Evolutionary conservation across 2,888 invertebrate genomes (phyloP).

Genomic region (Cheilosia impressa): DNA sequence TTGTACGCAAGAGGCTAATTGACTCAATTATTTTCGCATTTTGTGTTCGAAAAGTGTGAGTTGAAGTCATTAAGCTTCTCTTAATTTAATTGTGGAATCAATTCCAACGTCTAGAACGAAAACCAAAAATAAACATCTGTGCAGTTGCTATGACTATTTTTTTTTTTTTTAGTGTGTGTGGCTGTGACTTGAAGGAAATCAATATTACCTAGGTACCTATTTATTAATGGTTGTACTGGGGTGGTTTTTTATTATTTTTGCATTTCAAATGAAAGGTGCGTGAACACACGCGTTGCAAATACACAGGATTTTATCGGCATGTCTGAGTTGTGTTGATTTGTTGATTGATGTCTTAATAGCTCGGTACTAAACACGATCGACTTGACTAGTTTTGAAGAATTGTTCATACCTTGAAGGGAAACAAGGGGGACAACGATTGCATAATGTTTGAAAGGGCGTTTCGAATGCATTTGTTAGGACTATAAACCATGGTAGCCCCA

Average conservation of each 20-base stretch:
- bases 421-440: too few relatives aligned
- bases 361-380: too few relatives aligned
- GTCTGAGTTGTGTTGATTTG: too few relatives aligned
- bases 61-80: too few relatives aligned
- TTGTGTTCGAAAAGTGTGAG: neutral
- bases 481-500: too few relatives aligned
- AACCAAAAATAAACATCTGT: conserved; percentile 1
- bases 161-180: too few relatives aligned
- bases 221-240: neutral
- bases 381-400: too few relatives aligned
- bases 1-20: neutral
- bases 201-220: conserved; percentile 9
- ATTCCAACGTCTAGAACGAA: conserved; percentile 16
- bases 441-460: too few relatives aligned
- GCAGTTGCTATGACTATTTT: conserved; percentile 12
- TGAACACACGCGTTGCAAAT: neutral
- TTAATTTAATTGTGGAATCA: conserved; percentile 52
- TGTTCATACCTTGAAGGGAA: too few relatives aligned
- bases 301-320: too few relatives aligned
- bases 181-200: conserved; percentile 4
- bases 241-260: neutral
- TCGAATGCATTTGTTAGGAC: too few relatives aligned
- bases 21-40: conserved; percentile 17
- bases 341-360: too few relatives aligned
- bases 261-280: neutral